Base-by-base conservation (phyloP, 1,140 invertebrate genomes). In the Diabrotica undecimpunctata region DNA sequence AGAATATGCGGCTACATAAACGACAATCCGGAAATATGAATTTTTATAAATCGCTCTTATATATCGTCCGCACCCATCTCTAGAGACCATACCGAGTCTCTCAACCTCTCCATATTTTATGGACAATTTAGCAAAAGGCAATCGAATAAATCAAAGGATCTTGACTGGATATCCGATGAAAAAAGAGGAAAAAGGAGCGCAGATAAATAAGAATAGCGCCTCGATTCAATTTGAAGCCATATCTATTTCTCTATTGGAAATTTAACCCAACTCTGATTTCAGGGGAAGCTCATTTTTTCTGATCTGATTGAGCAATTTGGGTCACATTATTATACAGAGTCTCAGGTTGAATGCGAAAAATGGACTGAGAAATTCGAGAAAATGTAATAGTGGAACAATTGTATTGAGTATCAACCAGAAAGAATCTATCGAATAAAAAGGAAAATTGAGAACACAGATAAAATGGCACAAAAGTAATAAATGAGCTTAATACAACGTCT, bases 231-330 rank as follows among this genome's bases (percentile, higher is more conserved):
- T 46, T 46, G 41, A 46, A n/a, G 41, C 41, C n/a, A 46, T 46
- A 46, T 46, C 41, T 46, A 46, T 46, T 46, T 46, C 41, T 46
- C 41, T 46, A 46, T 46, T 46, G 41, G 41, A 46, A 46, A 46
- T 46, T 46, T 46, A 46, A 46, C 41, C 25, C 41, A 46, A n/a
- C 41, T 46, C 41, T 10, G 41, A 46, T 46, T 8, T 46, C 41
- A n/a, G 41, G n/a, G 41, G 41, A 46, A 46, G 41, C 41, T 46
- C 41, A n/a, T 46, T 46, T 46, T 46, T 46, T 46, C 41, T 46
- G 41, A 46, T 46, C 41, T 46, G 41, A 46, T 46, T 46, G 41
- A 46, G 41, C 41, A n/a, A 46, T 46, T 46, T n/a, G 41, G 41
- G n/a, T 46, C 41, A 46, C n/a, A 46, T 5, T 46, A 46, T 46